Conservation (phyloP, 2,888 invertebrate genomes). For the Oscheius sp. region DNA sequence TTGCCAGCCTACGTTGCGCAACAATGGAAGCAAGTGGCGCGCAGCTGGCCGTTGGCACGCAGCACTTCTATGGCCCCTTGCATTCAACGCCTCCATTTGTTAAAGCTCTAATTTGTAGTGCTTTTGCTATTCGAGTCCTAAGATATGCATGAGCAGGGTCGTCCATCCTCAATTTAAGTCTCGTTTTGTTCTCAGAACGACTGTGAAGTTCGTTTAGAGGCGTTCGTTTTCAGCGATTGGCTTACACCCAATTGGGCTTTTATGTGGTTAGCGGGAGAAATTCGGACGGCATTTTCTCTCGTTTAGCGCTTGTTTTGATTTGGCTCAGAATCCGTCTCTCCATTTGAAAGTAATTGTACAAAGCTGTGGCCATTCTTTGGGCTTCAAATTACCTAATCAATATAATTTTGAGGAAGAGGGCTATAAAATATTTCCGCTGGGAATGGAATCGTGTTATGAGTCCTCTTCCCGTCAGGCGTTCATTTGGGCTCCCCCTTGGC, state of each 20-base stretch:
- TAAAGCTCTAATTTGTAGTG: constrained; percentile 10
- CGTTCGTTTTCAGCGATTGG: not conserved
- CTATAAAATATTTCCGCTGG: constrained; percentile 16
- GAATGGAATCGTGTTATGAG: constrained; percentile 16
- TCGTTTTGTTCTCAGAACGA: not conserved
- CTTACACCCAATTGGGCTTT: not conserved
- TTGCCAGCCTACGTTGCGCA: constrained; percentile 9
- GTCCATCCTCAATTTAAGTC: constrained; percentile 5
- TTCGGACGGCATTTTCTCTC: not conserved
- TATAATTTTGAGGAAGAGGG: constrained; percentile 3
- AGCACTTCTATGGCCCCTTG: constrained; percentile 9
- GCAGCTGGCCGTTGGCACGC: not conserved
- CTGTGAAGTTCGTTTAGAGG: not conserved
- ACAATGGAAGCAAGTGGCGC: constrained; percentile 21
- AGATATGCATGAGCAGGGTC: constrained; percentile 12
- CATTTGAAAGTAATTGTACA: not conserved
- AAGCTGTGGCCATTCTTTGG: not conserved
- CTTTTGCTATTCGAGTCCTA: constrained; percentile 2
- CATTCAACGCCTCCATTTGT: constrained; percentile 5
- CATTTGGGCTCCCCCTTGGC: not conserved
- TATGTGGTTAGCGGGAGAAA: constrained; percentile 13
- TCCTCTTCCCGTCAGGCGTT: constrained; percentile 5
- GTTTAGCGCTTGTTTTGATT: constrained; percentile 3
- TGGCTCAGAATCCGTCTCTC: no score
- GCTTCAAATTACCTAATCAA: not conserved